Evolutionary conservation across 2,113 vertebrate genomes (phyloP).

Genomic region (Onychostoma macrolepis): DNA sequence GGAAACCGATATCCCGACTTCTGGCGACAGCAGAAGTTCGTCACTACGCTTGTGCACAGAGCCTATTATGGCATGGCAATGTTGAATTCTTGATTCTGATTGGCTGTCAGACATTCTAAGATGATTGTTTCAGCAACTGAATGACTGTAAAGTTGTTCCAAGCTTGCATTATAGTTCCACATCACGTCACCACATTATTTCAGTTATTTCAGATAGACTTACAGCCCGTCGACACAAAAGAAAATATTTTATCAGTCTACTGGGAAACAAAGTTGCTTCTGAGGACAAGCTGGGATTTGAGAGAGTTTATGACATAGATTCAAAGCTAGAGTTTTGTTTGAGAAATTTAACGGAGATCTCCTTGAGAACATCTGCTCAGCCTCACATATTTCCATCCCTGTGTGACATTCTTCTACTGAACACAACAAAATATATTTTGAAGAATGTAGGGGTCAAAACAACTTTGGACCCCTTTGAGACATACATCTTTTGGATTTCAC

Average conservation of each 20-base stretch:
- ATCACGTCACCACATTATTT: neutral
- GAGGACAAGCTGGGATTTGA: neutral
- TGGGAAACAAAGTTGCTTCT: neutral
- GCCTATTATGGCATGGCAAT: neutral
- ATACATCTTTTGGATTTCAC: neutral
- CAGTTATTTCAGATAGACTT: neutral
- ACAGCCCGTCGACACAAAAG: neutral
- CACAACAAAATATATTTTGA: neutral
- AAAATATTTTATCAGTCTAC: neutral
- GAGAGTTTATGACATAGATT: neutral
- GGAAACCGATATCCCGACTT: too few species aligned
- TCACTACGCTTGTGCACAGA: too few species aligned
- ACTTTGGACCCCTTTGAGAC: neutral
- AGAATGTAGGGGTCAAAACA: neutral
- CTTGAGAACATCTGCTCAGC: neutral
- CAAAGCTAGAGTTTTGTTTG: conserved; percentile 1
- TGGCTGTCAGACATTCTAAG: neutral
- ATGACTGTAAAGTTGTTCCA: neutral
- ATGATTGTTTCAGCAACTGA: neutral
- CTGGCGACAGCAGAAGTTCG: too few species aligned
- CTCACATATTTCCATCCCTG: neutral
- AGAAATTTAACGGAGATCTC: neutral
- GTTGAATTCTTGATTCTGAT: neutral
- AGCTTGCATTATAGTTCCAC: neutral
- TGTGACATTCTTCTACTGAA: neutral